Evolutionary conservation across 92 coral and sea anemone species (phyloP), one percentile per base, ranked within the genome.

Genomic region (Actinernus sp.): DNA sequence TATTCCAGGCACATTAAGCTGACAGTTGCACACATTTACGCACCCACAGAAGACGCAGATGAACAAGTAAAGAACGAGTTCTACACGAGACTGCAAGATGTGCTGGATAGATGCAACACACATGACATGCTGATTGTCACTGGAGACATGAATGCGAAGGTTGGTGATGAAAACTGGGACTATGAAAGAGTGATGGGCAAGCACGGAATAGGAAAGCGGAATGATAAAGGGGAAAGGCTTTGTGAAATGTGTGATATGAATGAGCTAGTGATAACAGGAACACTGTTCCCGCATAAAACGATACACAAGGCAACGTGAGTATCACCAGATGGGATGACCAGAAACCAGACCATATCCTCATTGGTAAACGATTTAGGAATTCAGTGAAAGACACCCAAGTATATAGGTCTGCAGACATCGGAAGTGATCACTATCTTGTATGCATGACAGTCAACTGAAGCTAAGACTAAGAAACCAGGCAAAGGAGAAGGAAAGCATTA

Each of bases 381-480:
- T 74, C 71, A 49, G 71, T 75, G 28, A 41, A 55, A 34, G 78
- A 82, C 61, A 66, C 84, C 13, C 41, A 60, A 54, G 84, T 74
- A 11, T 63, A 34, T 46, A 63, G 72, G 54, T 65, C 84, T 45
- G 89, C 74, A 22, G 78, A 66, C 50, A 50, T 76, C 6, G 73
- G 71, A 55, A n/a, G n/a, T n/a, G n/a, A n/a, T n/a, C n/a, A n/a
- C n/a, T n/a, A n/a, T n/a, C n/a, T n/a, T n/a, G n/a, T n/a, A n/a
- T n/a, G n/a, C n/a, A n/a, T n/a, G n/a, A n/a, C n/a, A n/a, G n/a
- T n/a, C n/a, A n/a, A n/a, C n/a, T n/a, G n/a, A n/a, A n/a, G n/a
- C n/a, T n/a, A n/a, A n/a, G n/a, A n/a, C n/a, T n/a, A n/a, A n/a
- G n/a, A n/a, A n/a, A n/a, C n/a, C n/a, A n/a, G n/a, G n/a, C n/a